A percentile compares a stretch with the other conserved stretches of the same genome.
Conservation (phyloP, 1,140 invertebrate species). For the Pseudomyrmex concolor region DNA sequence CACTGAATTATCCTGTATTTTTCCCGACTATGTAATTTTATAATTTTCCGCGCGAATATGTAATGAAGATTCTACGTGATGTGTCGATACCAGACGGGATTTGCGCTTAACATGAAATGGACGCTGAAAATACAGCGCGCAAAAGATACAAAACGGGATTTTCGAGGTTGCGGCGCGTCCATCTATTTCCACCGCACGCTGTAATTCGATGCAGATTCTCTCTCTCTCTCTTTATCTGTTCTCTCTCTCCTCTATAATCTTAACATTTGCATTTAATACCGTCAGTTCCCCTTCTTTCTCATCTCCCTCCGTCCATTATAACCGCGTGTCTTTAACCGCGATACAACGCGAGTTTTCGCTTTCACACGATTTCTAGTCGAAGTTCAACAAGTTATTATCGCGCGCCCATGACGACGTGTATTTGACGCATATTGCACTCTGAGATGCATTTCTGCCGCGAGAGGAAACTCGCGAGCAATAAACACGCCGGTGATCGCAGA, state of each 20-base stretch:
- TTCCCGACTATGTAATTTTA: not conserved
- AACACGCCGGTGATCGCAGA: slow-evolving; percentile 5
- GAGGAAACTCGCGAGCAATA: not conserved
- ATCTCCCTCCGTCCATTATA: not conserved
- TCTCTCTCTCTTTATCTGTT: not conserved
- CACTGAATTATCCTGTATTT: not conserved
- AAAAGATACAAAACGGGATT: slow-evolving; percentile 41
- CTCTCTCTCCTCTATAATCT: slow-evolving; percentile 20
- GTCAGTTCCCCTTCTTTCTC: not conserved
- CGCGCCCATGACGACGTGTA: not conserved
- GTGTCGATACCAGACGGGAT: slow-evolving; percentile 33
- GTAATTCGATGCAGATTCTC: slow-evolving; percentile 41
- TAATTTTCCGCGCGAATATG: not conserved
- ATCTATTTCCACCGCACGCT: slow-evolving; percentile 44
- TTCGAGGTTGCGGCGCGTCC: slow-evolving; percentile 21
- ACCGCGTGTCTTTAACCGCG: slow-evolving; percentile 25
- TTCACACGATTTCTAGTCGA: slow-evolving; percentile 80
- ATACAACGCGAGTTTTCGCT: slow-evolving; percentile 76
- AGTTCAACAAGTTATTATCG: slow-evolving; percentile 58
- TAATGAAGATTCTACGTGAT: not conserved
- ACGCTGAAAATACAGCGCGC: slow-evolving; percentile 47
- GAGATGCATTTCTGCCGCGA: slow-evolving; percentile 15
- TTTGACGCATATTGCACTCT: not conserved
- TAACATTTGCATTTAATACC: slow-evolving; percentile 23
- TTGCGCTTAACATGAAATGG: slow-evolving; percentile 13